Evolutionary conservation across 2,113 vertebrate species (phyloP).

Genomic region (Etheostoma spectabile): DNA sequence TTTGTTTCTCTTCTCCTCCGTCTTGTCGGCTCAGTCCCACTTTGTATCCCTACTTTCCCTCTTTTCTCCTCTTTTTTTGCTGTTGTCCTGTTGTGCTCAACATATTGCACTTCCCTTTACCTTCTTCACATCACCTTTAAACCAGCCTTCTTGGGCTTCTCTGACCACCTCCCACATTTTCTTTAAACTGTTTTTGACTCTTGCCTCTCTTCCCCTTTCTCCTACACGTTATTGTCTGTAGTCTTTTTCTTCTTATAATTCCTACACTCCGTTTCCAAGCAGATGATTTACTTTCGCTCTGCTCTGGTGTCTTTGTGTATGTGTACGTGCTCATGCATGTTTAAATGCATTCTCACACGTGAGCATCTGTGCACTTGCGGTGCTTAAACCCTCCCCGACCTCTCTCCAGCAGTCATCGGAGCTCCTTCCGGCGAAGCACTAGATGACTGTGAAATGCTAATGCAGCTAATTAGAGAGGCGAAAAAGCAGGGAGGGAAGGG

Average conservation of each 20-base stretch:
- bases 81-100: conserved; percentile 19
- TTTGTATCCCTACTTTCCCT: conserved; percentile 23
- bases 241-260: conserved; percentile 8
- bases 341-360: conserved; percentile 26
- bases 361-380: conserved; percentile 44
- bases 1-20: conserved; percentile 53
- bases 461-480: conserved; percentile 78
- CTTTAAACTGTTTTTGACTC: not conserved
- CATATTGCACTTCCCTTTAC: conserved; percentile 13
- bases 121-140: conserved; percentile 9
- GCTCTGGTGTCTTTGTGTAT: conserved; percentile 7
- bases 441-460: conserved; percentile 82
- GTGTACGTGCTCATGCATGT: conserved; percentile 12
- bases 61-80: not conserved
- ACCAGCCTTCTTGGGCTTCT: not conserved
- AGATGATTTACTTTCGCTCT: conserved; percentile 39
- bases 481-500: conserved; percentile 49
- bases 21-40: conserved; percentile 31
- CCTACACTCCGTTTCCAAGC: conserved; percentile 8
- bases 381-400: conserved; percentile 68
- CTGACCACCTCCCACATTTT: not conserved
- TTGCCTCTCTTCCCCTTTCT: not conserved
- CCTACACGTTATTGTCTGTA: not conserved
- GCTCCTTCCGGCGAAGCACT: conserved; percentile 69
- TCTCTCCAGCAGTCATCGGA: conserved; percentile 67